phyloP scores from a whole-genome alignment of 2,113 vertebrate species.

The Gymnobelideus leadbeateri region DNA sequence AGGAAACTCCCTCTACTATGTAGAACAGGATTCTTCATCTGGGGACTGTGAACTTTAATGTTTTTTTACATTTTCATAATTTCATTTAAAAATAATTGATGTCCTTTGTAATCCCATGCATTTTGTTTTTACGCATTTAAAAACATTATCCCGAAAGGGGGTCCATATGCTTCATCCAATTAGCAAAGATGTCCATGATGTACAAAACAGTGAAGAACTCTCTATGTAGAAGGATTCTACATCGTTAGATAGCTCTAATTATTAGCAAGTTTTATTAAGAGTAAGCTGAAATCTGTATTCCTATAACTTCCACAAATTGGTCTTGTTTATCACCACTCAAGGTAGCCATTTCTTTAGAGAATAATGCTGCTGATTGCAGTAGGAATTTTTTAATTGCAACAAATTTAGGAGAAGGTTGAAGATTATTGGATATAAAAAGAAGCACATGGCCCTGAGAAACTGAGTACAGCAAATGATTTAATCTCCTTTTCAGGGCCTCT shows the following conservation, averaged over 20 bases:
- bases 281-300: background rate
- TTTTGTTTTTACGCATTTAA: background rate
- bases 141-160: background rate
- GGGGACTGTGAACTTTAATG: background rate
- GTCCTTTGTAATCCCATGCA: too few relatives aligned
- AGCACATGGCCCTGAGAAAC: background rate
- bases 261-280: background rate
- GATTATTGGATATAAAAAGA: background rate
- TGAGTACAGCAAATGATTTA: background rate
- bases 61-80: too few relatives aligned
- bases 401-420: background rate
- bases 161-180: background rate
- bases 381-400: background rate
- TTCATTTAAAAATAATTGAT: too few relatives aligned
- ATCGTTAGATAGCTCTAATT: background rate
- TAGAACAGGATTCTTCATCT: too few relatives aligned
- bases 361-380: background rate
- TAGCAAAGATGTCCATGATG: background rate
- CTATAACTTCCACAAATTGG: background rate
- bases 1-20: background rate
- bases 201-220: background rate
- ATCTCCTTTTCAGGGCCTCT: background rate
- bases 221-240: background rate
- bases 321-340: background rate
- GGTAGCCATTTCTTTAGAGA: background rate